Evolutionary conservation across 2,113 vertebrate genomes (phyloP).

Genomic region (Macroglossus sobrinus): DNA sequence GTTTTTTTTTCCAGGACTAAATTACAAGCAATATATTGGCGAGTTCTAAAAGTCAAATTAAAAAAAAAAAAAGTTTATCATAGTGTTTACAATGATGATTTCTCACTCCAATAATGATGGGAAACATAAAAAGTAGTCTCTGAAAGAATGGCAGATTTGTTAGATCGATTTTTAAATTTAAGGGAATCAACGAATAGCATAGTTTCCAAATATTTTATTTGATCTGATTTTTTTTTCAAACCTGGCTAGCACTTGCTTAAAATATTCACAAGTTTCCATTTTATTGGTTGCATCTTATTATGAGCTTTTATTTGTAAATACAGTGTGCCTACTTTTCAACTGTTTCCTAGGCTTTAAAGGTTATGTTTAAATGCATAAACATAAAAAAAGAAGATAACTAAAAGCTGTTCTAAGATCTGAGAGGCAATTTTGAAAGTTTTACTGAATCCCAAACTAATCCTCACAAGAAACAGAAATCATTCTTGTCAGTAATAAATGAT

Average conservation of each 20-base stretch:
- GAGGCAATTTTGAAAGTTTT: constrained; percentile 38
- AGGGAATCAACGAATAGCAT: constrained; percentile 56
- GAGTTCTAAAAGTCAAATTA: constrained; percentile 53
- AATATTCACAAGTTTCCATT: constrained; percentile 51
- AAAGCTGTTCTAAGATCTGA: constrained; percentile 33
- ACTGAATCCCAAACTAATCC: neutral
- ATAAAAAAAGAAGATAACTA: constrained; percentile 19
- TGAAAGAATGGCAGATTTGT: constrained; percentile 56
- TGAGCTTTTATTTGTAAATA: constrained; percentile 62
- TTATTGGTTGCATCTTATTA: constrained; percentile 55
- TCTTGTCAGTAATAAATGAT: neutral
- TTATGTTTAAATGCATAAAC: neutral
- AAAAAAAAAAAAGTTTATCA: constrained; percentile 62
- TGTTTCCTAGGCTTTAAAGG: constrained; percentile 25
- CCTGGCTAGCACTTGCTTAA: constrained; percentile 50
- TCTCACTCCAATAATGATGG: constrained; percentile 49
- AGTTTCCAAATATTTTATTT: constrained; percentile 70
- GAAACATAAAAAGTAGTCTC: constrained; percentile 43
- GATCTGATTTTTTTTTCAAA: constrained; percentile 36
- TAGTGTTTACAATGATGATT: constrained; percentile 42
- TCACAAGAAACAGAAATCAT: constrained; percentile 5
- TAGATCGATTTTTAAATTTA: constrained; percentile 68
- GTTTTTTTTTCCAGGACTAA: constrained; percentile 45
- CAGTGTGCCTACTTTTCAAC: constrained; percentile 48
- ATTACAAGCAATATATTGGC: neutral